Conservation (phyloP, 2,113 vertebrate genomes). For the Plotosus lineatus region DNA sequence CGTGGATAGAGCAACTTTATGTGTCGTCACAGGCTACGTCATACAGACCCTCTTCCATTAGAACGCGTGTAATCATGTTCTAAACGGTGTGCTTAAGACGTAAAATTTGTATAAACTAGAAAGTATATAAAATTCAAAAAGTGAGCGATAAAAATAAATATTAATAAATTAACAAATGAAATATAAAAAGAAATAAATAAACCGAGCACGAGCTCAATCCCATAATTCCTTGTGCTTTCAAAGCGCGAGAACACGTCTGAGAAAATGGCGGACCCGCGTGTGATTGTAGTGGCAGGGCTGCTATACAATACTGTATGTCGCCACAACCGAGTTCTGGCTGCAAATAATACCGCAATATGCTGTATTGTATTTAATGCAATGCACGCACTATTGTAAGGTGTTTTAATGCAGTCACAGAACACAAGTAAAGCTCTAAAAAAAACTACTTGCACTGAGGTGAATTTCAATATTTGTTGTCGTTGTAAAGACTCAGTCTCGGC, state of each 20-base stretch:
- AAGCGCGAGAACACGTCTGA: background rate
- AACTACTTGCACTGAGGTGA: background rate
- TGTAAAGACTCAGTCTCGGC: background rate
- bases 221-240: background rate
- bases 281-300: background rate
- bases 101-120: background rate
- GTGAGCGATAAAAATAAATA: too few species aligned
- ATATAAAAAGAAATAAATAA: background rate
- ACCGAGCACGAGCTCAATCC: background rate
- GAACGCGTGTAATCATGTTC: background rate
- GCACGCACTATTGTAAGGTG: background rate
- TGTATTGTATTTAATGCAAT: background rate
- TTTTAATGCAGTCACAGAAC: background rate
- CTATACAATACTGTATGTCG: background rate
- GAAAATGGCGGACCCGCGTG: conserved; percentile 18
- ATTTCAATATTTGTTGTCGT: background rate
- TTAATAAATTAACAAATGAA: too few species aligned
- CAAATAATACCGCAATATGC: background rate
- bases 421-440: background rate
- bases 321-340: too few species aligned
- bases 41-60: background rate
- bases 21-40: background rate
- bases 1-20: background rate
- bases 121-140: too few species aligned
- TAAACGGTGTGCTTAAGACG: background rate